A percentile compares a stretch with the other conserved stretches of the same genome.
These are phyloP conservation scores for Girardia tigrina DNA, from an alignment of 2,888 invertebrate genomes.

Conservation along the genomic window DNA sequence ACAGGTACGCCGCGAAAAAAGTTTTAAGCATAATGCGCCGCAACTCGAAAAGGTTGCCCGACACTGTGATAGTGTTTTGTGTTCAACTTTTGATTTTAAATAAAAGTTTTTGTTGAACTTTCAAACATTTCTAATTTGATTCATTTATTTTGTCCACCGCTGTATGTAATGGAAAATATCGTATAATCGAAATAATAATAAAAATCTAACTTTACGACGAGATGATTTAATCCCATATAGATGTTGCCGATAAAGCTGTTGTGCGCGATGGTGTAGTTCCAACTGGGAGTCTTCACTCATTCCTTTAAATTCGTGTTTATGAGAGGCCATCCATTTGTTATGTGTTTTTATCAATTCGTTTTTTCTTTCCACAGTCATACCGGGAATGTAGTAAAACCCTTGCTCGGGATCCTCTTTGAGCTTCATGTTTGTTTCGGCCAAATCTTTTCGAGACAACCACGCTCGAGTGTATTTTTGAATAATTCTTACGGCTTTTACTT, in stretches of 20 bases:
- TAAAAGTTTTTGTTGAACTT: too few relatives aligned
- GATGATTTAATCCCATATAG: neutral
- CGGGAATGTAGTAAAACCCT: neutral
- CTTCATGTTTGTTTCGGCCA: neutral
- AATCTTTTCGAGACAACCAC: neutral
- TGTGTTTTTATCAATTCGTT: neutral
- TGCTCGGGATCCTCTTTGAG: neutral
- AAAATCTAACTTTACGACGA: neutral
- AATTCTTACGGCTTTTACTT: neutral
- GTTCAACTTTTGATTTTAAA: too few relatives aligned
- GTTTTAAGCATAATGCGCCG: too few relatives aligned
- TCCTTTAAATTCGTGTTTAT: conserved; percentile 16
- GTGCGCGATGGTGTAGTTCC: neutral
- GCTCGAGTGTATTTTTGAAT: neutral
- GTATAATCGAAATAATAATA: too few relatives aligned
- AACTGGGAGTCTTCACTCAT: neutral
- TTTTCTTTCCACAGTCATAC: neutral
- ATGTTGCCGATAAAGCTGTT: neutral
- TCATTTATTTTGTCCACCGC: too few relatives aligned
- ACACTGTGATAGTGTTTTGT: too few relatives aligned
- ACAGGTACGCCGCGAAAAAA: too few relatives aligned
- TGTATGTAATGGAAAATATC: too few relatives aligned
- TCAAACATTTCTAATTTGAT: too few relatives aligned
- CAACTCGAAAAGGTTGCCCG: too few relatives aligned
- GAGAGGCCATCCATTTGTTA: conserved; percentile 1